Conservation (phyloP, 2,113 vertebrate genomes). For the Anhinga anhinga region DNA sequence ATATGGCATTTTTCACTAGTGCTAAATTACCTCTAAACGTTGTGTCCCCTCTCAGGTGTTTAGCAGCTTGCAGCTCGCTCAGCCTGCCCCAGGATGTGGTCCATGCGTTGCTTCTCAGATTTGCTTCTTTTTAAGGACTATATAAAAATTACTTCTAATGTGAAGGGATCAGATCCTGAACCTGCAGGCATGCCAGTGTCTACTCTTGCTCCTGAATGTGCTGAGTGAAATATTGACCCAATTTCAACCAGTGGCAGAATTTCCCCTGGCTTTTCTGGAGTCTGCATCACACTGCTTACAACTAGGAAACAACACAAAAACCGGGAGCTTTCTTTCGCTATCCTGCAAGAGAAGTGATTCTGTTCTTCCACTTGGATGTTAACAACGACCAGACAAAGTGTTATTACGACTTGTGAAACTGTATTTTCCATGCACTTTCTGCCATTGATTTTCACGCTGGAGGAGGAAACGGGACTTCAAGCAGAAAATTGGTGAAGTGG, state of each 20-base stretch:
- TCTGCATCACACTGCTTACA: neutral
- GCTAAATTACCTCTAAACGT: neutral
- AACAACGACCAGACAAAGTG: neutral
- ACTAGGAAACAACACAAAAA: neutral
- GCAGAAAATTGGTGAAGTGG: neutral
- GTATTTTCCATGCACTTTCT: neutral
- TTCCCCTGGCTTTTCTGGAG: neutral
- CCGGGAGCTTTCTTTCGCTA: neutral
- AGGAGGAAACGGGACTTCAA: neutral
- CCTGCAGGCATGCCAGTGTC: neutral
- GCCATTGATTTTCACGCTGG: neutral
- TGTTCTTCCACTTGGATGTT: neutral
- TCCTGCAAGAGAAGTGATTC: neutral
- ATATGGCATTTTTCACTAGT: neutral
- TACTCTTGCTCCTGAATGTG: neutral
- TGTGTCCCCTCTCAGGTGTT: neutral
- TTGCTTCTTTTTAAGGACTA: neutral
- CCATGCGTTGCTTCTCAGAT: rapidly evolving
- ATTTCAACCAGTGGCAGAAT: neutral
- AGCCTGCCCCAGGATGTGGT: rapidly evolving
- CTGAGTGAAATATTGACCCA: neutral
- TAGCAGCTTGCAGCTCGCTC: rapidly evolving
- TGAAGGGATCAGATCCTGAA: neutral
- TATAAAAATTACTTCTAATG: neutral
- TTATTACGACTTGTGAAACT: neutral